phyloP scores from a whole-genome alignment of 2,888 invertebrate species.

The Chrysolina americana region DNA sequence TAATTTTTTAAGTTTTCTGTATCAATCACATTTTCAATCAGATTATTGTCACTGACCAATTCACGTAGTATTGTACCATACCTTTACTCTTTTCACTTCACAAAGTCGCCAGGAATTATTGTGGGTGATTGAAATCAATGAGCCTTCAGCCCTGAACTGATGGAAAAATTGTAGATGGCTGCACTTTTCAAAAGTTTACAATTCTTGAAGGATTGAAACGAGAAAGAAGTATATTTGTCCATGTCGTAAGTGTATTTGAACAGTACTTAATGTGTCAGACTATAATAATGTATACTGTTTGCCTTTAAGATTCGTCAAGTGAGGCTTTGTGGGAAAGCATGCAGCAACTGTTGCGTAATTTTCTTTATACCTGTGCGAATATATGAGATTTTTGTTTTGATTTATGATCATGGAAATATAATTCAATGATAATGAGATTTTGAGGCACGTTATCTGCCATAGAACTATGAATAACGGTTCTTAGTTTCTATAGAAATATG shows the following conservation, averaged over 20 bases:
- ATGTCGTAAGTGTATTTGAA: not conserved
- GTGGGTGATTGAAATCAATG: too few relatives aligned
- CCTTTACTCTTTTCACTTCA: too few relatives aligned
- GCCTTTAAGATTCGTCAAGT: not conserved
- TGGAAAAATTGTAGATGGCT: not conserved
- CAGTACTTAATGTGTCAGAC: not conserved
- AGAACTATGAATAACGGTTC: not conserved
- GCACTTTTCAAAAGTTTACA: not conserved
- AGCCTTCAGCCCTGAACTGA: too few relatives aligned
- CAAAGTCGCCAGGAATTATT: too few relatives aligned
- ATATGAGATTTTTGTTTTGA: not conserved
- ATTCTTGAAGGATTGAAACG: not conserved
- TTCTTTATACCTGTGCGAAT: not conserved
- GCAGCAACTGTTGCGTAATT: not conserved
- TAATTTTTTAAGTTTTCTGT: too few relatives aligned
- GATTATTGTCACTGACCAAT: too few relatives aligned
- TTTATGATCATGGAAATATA: not conserved
- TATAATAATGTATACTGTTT: not conserved
- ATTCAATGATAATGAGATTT: not conserved
- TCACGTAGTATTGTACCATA: too few relatives aligned
- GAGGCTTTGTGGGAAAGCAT: not conserved
- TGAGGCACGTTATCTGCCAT: not conserved
- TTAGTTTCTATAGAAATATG: too few relatives aligned
- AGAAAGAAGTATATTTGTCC: not conserved
- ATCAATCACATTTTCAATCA: too few relatives aligned